Evolutionary conservation across 2,888 invertebrate species (phyloP).

Genomic region (Stenodera caucasica): DNA sequence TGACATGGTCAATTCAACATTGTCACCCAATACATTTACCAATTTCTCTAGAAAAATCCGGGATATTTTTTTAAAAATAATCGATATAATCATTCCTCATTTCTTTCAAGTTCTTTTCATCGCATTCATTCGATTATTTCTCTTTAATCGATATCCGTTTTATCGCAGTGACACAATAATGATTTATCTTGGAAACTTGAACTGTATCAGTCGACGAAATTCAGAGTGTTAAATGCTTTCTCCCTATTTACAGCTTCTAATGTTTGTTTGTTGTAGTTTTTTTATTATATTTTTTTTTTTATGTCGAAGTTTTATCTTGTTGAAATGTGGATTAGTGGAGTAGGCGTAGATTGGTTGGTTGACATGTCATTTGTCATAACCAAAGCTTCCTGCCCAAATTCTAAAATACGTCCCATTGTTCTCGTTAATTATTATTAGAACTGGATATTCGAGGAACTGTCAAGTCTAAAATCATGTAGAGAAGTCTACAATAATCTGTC

Average conservation of each 20-base stretch:
- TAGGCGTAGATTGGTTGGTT: neutral
- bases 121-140: conserved; percentile 5
- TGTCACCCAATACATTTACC: conserved; percentile 10
- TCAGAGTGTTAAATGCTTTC: neutral
- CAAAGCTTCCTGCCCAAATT: neutral
- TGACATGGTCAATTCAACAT: conserved; percentile 26
- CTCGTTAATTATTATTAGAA: neutral
- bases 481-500: too few species aligned
- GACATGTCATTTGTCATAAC: neutral
- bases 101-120: neutral
- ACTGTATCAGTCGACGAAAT: conserved; percentile 14
- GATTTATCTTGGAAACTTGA: conserved; percentile 33
- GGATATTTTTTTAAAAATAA: conserved; percentile 19
- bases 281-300: neutral
- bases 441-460: neutral
- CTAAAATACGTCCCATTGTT: neutral
- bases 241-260: too few species aligned
- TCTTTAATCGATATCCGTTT: conserved; percentile 19
- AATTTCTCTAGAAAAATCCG: conserved; percentile 16
- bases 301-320: neutral
- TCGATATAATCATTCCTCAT: too few species aligned
- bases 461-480: too few species aligned
- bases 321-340: neutral
- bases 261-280: neutral
- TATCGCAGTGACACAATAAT: conserved; percentile 28